Conservation (phyloP, 2,888 invertebrate species). For the Lydus trimaculatus region DNA sequence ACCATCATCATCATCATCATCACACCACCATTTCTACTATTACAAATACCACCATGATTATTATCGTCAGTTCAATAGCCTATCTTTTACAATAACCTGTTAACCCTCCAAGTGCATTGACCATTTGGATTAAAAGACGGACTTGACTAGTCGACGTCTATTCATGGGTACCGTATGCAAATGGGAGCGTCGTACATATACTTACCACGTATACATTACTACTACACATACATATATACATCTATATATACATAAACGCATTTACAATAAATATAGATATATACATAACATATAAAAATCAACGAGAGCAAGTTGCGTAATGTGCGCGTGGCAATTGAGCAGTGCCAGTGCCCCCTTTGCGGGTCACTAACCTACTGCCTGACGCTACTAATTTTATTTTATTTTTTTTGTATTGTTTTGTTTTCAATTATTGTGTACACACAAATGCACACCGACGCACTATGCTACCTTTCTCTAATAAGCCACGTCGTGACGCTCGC, state of each 20-base stretch:
- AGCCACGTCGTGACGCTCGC: not conserved
- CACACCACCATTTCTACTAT: not conserved
- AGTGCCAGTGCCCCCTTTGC: slow-evolving; percentile 57
- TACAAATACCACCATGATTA: not conserved
- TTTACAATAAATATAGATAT: not conserved
- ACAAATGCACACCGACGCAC: slow-evolving; percentile 4
- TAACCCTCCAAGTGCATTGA: slow-evolving; percentile 24
- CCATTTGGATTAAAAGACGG: slow-evolving; percentile 12
- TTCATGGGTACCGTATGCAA: slow-evolving; percentile 4
- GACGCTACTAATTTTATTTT: slow-evolving; percentile 8
- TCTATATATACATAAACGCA: not conserved
- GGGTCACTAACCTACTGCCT: slow-evolving; percentile 53
- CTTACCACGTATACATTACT: not conserved
- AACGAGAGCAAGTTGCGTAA: slow-evolving; percentile 32
- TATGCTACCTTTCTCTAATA: slow-evolving; percentile 17
- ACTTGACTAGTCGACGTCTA: slow-evolving; percentile 2
- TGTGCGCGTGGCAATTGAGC: slow-evolving; percentile 35
- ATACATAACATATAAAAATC: slow-evolving; percentile 16
- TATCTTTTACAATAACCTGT: slow-evolving; percentile 2
- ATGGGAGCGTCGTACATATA: not conserved
- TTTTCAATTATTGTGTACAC: slow-evolving; percentile 17
- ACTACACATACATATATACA: not conserved
- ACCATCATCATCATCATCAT: not conserved
- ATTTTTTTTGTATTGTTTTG: slow-evolving; percentile 13
- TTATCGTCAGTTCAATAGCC: not conserved